Percentiles rank a stretch among this genome's conserved stretches.
phyloP scores from a whole-genome alignment of 2,113 vertebrate species.

The Canis aureus region DNA sequence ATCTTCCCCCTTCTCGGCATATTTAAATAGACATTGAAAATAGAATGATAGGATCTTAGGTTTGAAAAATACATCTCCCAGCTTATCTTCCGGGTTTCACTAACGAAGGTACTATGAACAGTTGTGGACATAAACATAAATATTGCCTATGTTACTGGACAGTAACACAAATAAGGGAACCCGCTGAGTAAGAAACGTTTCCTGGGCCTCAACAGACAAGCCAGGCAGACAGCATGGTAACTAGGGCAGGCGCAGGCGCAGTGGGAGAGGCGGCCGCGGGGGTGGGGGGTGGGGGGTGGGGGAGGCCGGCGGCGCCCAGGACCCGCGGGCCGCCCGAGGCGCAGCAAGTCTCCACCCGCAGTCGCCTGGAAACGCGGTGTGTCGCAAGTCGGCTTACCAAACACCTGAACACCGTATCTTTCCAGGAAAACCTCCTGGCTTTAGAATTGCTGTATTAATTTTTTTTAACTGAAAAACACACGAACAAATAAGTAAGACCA shows the following conservation, averaged over 20 bases:
- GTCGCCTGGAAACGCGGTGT: background rate
- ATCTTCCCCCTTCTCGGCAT: background rate
- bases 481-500: background rate
- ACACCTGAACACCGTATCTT: background rate
- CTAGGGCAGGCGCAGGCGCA: background rate
- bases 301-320: background rate
- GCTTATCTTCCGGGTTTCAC: background rate
- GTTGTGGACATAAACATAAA: background rate
- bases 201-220: background rate
- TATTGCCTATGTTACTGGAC: background rate
- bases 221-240: background rate
- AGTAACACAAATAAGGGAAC: background rate
- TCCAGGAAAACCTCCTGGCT: background rate
- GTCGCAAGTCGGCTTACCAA: background rate
- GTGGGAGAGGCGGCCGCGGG: background rate
- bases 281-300: accelerated
- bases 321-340: too few species aligned
- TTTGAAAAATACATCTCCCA: background rate
- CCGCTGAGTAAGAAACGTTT: background rate
- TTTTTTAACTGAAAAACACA: background rate
- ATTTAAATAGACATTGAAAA: background rate
- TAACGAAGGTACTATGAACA: background rate
- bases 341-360: accelerated
- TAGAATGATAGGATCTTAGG: background rate
- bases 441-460: background rate